Percentiles rank a stretch among this genome's conserved stretches.
Evolutionary conservation across 2,888 invertebrate species (phyloP).

Genomic region (Yponomeuta plumbellus): DNA sequence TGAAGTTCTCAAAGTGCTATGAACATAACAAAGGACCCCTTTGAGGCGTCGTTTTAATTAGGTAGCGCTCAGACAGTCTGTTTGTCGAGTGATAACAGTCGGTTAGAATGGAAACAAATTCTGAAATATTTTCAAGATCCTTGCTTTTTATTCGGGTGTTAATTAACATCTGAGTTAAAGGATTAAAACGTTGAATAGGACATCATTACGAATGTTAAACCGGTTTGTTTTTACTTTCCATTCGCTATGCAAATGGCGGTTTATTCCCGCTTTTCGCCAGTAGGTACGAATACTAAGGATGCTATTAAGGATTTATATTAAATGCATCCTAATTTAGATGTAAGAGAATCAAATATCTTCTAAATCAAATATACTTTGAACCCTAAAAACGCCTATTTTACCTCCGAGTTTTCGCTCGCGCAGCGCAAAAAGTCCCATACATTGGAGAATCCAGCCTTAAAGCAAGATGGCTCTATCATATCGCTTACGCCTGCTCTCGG

Average conservation of each 20-base stretch:
- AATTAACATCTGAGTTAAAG: background rate
- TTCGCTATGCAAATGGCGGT: background rate
- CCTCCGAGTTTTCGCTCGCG: too few species aligned
- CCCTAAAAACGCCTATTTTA: too few species aligned
- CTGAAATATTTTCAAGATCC: background rate
- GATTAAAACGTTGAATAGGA: background rate
- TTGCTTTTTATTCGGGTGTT: background rate
- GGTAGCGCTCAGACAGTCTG: constrained; percentile 31
- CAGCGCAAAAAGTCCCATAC: too few species aligned
- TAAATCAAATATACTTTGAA: too few species aligned
- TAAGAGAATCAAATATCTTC: too few species aligned
- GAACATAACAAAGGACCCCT: constrained; percentile 45
- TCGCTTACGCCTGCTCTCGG: too few species aligned
- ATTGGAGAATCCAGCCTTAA: too few species aligned
- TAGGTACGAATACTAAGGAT: too few species aligned
- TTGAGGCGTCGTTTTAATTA: constrained; percentile 41
- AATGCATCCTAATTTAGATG: too few species aligned
- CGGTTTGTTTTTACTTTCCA: background rate
- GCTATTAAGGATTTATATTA: too few species aligned
- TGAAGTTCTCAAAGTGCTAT: constrained; percentile 43
- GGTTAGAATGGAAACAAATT: constrained; percentile 2
- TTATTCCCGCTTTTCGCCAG: too few species aligned
- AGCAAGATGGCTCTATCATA: too few species aligned
- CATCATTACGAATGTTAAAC: background rate
- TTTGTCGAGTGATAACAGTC: constrained; percentile 17